These are phyloP conservation scores for Leguminivora glycinivorella DNA, from an alignment of 1,140 invertebrate genomes.

Conservation along the genomic window DNA sequence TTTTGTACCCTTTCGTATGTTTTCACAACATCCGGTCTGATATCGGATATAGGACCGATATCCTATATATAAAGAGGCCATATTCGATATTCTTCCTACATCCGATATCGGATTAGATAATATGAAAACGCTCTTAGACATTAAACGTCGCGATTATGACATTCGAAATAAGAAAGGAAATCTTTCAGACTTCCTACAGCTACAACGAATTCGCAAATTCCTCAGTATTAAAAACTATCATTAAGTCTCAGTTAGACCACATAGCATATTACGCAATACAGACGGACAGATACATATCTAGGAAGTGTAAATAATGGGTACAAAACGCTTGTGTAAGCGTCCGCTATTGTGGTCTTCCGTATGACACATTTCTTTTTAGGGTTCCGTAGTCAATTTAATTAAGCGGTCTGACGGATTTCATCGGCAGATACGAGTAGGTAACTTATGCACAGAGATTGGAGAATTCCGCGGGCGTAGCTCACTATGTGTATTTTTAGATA, in stretches of 20 bases:
- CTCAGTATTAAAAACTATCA: conserved; percentile 6
- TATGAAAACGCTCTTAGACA: too few species aligned
- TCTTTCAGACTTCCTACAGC: background rate
- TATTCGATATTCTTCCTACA: too few species aligned
- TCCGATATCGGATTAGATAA: too few species aligned
- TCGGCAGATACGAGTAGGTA: background rate
- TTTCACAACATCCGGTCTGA: too few species aligned
- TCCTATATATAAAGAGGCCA: too few species aligned
- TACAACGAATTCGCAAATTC: background rate
- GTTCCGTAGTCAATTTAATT: too few species aligned
- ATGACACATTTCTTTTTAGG: background rate
- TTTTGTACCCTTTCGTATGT: too few species aligned
- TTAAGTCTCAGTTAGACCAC: background rate
- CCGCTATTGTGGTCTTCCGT: conserved; percentile 5
- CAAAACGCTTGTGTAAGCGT: conserved; percentile 5
- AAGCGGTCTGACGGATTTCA: background rate
- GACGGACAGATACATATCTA: conserved; percentile 10
- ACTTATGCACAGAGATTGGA: too few species aligned
- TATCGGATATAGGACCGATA: too few species aligned
- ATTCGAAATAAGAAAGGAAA: background rate
- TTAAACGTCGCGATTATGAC: background rate
- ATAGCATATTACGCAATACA: background rate
- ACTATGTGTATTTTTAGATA: too few species aligned
- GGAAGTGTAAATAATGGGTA: background rate
- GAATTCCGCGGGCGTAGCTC: too few species aligned